phyloP scores from a whole-genome alignment of 2,888 invertebrate genomes.

The Hetaerina titia region DNA sequence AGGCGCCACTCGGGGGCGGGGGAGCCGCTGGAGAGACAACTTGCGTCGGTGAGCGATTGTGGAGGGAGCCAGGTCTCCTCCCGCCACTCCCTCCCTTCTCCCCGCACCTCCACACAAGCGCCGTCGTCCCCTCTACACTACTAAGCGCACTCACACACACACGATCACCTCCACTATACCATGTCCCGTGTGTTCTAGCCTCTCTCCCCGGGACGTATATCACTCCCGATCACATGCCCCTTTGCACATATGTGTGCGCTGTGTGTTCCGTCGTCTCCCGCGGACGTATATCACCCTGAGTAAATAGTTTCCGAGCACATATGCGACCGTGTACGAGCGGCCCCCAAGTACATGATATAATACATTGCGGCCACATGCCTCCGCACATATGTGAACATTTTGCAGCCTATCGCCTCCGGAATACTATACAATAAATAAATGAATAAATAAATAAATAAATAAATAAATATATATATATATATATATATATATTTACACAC shows the following conservation, averaged over 20 bases:
- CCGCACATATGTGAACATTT: neutral
- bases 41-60: neutral
- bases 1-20: neutral
- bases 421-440: too few species aligned
- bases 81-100: neutral
- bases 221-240: neutral
- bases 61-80: neutral
- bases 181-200: neutral
- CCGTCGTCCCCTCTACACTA: neutral
- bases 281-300: neutral
- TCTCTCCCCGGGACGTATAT: neutral
- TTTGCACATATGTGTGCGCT: neutral
- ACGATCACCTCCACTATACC: too few species aligned
- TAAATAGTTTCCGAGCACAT: neutral
- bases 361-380: neutral
- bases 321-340: neutral
- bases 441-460: too few species aligned
- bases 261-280: neutral
- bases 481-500: neutral
- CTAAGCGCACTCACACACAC: neutral
- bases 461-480: too few species aligned
- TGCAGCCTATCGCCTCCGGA: neutral
- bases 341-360: neutral
- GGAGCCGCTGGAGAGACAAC: neutral
- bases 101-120: neutral